These are phyloP conservation scores for Meles meles DNA, from an alignment of 2,113 vertebrate genomes.

Conservation along the genomic window DNA sequence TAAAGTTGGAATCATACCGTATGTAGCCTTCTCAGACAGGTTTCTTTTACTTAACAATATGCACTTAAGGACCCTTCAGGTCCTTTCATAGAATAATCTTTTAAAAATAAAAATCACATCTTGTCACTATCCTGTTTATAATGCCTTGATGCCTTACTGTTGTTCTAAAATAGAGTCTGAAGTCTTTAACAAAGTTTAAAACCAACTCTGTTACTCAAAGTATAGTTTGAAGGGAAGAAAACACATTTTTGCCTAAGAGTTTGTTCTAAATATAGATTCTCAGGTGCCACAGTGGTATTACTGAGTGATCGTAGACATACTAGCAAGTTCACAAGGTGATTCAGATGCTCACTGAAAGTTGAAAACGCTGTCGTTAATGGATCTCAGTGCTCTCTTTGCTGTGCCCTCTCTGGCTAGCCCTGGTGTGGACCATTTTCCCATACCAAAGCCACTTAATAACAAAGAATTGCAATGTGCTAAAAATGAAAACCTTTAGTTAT, in stretches of 20 bases:
- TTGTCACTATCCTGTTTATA: not conserved
- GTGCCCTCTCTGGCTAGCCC: not conserved
- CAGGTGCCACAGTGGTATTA: not conserved
- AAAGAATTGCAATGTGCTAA: not conserved
- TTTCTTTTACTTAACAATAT: not conserved
- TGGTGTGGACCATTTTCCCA: not conserved
- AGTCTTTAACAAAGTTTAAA: not conserved
- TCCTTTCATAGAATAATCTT: not conserved
- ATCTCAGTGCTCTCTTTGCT: not conserved
- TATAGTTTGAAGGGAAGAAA: not conserved
- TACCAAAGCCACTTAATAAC: not conserved
- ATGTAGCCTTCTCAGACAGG: not conserved
- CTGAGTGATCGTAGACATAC: not conserved
- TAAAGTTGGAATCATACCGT: not conserved
- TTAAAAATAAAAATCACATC: not conserved
- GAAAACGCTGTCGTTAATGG: not conserved
- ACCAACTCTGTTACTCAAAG: not conserved
- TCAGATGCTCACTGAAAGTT: not conserved
- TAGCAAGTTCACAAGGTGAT: not conserved
- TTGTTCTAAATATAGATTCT: not conserved
- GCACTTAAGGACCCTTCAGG: not conserved
- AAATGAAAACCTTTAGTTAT: not conserved
- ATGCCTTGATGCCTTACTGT: not conserved
- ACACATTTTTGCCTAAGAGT: not conserved
- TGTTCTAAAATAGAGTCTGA: not conserved